Evolutionary conservation across 2,888 invertebrate species (phyloP), one percentile per base, ranked within the genome.

Genomic region (Dascillus cervinus): DNA sequence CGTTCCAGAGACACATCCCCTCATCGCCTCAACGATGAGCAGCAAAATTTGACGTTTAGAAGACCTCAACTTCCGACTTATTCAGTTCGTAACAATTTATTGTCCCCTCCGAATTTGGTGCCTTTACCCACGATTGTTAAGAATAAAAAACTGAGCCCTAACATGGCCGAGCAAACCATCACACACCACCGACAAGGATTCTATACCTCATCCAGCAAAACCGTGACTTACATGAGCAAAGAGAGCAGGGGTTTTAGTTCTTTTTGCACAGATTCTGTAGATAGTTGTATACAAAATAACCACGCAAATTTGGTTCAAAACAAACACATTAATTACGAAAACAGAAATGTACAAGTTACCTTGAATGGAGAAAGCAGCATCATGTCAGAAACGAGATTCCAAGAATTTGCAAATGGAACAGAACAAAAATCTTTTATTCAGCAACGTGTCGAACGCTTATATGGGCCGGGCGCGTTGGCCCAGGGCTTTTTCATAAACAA

Each of bases 401-500:
- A 53, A 33, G 53, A 58, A 31, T 54, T 35, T 28, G 35, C 49
- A n/a, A 57, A 54, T 29, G 52, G 53, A 14, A 49, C 70, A 47
- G 71, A 76, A 10, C 71, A 75, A 54, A 79, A 77, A 55, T 82
- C 89, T 26, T 87, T 90, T 53, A 88, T 91, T 22, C 85, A 90
- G 55, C 89, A 90, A 55, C 74, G 89, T 23, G 89, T 91, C 1
- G 91, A 91, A 53, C 71, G 90, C 29, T 66, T 91, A 2, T 91
- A 90, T 56, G 91, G 91, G 0, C 87, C 88, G 3, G 86, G 87
- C 3, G 88, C 89, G 2, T 60, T 89, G 15, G 88, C 87, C 1
- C 87, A 87, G 58, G 86, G 85, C 1, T 88, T 88, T 58, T 83
- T 87, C 58, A 78, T 79, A 44, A 75, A 77, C 46, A 75, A 74